Conservation (phyloP, 92 coral and sea anemone species). For the Parazoanthus atlanticus region DNA sequence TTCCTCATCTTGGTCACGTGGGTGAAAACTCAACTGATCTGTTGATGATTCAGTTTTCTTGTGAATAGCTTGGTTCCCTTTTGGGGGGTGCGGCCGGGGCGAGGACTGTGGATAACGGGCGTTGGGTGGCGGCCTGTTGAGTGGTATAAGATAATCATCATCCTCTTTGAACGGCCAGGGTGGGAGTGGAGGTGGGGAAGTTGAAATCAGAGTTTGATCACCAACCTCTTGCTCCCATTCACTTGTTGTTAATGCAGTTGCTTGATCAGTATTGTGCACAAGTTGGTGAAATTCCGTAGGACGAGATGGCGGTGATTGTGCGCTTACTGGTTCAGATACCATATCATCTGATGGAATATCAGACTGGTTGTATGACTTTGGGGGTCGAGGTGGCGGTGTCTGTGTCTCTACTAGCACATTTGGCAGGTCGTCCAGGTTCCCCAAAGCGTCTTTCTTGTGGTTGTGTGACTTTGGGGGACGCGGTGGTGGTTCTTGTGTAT, state of each 20-base stretch:
- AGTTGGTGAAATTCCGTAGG: not conserved
- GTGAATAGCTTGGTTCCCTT: not conserved
- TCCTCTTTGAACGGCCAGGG: not conserved
- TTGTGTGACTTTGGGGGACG: not conserved
- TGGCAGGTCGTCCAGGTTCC: not conserved
- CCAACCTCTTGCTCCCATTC: not conserved
- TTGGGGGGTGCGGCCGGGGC: not conserved
- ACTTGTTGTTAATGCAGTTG: not conserved
- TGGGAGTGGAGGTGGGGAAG: slow-evolving; percentile 2
- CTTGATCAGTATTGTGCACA: not conserved
- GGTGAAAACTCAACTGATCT: not conserved
- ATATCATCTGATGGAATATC: not conserved
- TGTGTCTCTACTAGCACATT: not conserved
- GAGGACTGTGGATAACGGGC: not conserved
- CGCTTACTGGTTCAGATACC: not conserved
- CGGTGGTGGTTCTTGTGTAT: not conserved
- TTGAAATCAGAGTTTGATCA: not conserved
- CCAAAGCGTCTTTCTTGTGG: not conserved
- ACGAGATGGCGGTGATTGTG: not conserved
- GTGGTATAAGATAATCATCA: no score
- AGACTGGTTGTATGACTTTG: not conserved
- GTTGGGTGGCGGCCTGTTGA: not conserved
- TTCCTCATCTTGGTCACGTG: not conserved
- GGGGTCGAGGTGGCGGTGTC: not conserved
- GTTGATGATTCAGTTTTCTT: not conserved